phyloP scores from a whole-genome alignment of 2,113 vertebrate genomes.

The Oxygymnocypris stewartii region DNA sequence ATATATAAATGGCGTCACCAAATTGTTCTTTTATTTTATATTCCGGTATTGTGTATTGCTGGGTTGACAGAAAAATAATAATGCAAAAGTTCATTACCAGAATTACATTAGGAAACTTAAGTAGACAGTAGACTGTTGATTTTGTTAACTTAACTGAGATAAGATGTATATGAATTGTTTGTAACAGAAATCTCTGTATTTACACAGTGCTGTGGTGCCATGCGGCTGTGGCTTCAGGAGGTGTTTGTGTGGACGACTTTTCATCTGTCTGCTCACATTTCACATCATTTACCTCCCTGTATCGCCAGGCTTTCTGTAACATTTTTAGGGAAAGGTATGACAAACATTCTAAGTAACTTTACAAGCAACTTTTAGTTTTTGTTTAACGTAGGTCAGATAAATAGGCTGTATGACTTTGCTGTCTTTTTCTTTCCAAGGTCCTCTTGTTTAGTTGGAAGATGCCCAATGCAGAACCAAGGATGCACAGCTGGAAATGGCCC shows the following conservation, averaged over 20 bases:
- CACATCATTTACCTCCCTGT: conserved; percentile 51
- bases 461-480: conserved; percentile 64
- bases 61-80: background rate
- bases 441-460: conserved; percentile 65
- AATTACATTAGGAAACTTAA: conserved; percentile 9
- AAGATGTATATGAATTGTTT: background rate
- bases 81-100: background rate
- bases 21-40: too few species aligned
- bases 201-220: conserved; percentile 56
- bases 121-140: background rate
- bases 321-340: conserved; percentile 62
- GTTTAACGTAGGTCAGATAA: background rate
- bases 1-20: too few species aligned
- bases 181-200: conserved; percentile 47
- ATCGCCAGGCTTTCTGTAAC: conserved; percentile 23
- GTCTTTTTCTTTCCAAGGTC: conserved; percentile 52
- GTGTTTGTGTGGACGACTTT: conserved; percentile 62
- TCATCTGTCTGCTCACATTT: conserved; percentile 60
- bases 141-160: background rate
- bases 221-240: conserved; percentile 63
- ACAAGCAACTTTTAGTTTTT: background rate
- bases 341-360: conserved; percentile 39
- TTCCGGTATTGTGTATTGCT: background rate
- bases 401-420: conserved; percentile 53
- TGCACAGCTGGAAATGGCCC: conserved; percentile 51